Evolutionary conservation across 2,797 vertebrate genomes (phyloP), one percentile per base, ranked within the genome.

Genomic region (Crenuchus spilurus): DNA sequence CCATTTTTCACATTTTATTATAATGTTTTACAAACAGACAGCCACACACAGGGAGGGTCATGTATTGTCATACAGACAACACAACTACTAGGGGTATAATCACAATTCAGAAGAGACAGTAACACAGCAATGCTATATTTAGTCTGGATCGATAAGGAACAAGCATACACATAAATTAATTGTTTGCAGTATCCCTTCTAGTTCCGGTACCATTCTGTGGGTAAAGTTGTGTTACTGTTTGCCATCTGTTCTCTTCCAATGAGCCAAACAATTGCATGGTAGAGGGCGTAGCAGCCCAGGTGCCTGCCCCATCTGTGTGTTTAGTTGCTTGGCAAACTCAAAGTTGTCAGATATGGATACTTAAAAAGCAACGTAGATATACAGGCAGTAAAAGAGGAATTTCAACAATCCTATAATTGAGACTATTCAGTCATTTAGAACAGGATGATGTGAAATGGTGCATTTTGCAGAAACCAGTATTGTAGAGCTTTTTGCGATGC

Each of bases 131-230:
- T 39, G 37, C 79, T 89, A 86, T 87, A 85, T 90, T 89, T 89
- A 82, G 86, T 75, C 51, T 55, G 35, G 55, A 82, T 74, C 85
- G 86, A 90, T 87, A 84, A 87, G 85, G 55, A 77, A 84, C 20
- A 73, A 65, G 72, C 14, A 52, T 33, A 71, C 69, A 66, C 75
- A 83, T 70, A 81, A 80, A 85, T 84, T 30, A 76, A 91, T 90
- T 90, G 90, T 90, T 89, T 69, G 83, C 49, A 46, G 74, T 83
- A 71, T 83, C 73, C 77, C 75, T 73, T 54, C 58, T 52, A 70
- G 80, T 87, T 90, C 87, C 89, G 88, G 87, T 88, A 83, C 87
- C 83, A 20, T 78, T 86, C 78, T 83, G 77, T 70, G 63, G 76
- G 82, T 81, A 81, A 80, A 79, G 70, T 85, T 86, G 82, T 81